phyloP scores from a whole-genome alignment of 2,888 invertebrate genomes.

The Busseola fusca region DNA sequence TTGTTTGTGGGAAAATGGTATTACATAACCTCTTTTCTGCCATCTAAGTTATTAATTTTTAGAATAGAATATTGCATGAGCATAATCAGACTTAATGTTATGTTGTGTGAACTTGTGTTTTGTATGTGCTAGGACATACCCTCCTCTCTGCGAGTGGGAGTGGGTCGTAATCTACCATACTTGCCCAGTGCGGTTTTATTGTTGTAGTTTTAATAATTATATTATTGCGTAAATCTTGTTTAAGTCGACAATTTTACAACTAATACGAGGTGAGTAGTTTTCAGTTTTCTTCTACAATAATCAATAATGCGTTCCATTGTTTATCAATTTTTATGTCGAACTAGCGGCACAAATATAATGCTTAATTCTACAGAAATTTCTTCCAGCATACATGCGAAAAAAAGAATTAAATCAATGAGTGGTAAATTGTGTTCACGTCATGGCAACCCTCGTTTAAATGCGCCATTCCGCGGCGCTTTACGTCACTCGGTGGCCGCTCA shows the following conservation, averaged over 20 bases:
- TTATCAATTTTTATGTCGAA: too few relatives aligned
- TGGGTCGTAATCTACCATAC: too few relatives aligned
- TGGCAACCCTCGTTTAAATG: slow-evolving; percentile 75
- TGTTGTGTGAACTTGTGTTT: too few relatives aligned
- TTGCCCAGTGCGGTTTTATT: background rate
- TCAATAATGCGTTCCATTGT: background rate
- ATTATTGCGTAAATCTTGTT: background rate
- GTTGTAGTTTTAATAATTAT: background rate
- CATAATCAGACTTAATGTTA: too few relatives aligned
- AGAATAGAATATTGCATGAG: too few relatives aligned
- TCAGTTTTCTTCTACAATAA: background rate
- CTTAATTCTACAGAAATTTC: too few relatives aligned
- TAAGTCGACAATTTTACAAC: background rate
- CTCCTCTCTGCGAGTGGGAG: too few relatives aligned
- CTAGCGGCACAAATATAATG: too few relatives aligned
- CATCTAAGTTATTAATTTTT: background rate
- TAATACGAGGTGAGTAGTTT: background rate
- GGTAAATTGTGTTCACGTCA: slow-evolving; percentile 25
- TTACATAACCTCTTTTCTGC: background rate
- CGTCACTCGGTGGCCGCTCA: slow-evolving; percentile 59
- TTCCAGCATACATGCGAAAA: too few relatives aligned
- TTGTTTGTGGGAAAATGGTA: background rate
- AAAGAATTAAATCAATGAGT: background rate
- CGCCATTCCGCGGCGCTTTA: slow-evolving; percentile 78
- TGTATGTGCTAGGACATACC: too few relatives aligned